Base-by-base conservation (phyloP, 2,888 invertebrate genomes). In the Acronicta aceris region DNA sequence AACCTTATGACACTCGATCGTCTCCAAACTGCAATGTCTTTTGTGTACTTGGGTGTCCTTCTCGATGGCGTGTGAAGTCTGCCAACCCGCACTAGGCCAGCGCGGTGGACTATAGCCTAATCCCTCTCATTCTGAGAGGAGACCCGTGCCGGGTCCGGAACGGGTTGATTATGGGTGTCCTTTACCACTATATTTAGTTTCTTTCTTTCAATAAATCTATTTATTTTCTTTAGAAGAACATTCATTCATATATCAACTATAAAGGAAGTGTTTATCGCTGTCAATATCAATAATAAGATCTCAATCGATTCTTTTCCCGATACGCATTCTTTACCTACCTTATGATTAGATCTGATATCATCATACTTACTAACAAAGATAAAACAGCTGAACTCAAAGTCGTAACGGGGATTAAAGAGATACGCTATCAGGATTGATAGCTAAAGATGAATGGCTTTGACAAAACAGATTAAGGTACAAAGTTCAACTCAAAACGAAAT, bases 381-480 rank as follows among this genome's bases (percentile, higher is more conserved):
- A 65, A 50, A 56, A 74, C 45, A 56, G 41, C 64, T 38, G 43
- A 60, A 33, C 49, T 52, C 55, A 30, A 43, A 40, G 13, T 47
- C 74, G 55, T 51, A 51, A 67, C 45, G 43, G 43, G 56, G 75
- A 69, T 69, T 74, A 70, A 55, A 43, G 15, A 33, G 71, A 69
- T 69, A 69, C 13, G 36, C 17, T 70, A 70, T 70, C 71, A 16
- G 16, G 61, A 54, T 45, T 45, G 71, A 70, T 69, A 56, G 53
- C 40, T 47, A 36, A 53, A 52, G 64, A 74, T 74, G 75, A 69
- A 74, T 74, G 50, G 75, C 36, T 66, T 59, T 50, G 49, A 41
- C 45, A 47, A 6, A 21, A 47, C 10, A 53, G 67, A 67, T 68
- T 53, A 47, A n/a, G n/a, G n/a, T 25, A 38, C 68, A 67, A 73